A percentile compares a stretch with the other conserved stretches of the same genome.
phyloP scores from a whole-genome alignment of 2,888 invertebrate genomes.

The Drosophila gaucha region DNA sequence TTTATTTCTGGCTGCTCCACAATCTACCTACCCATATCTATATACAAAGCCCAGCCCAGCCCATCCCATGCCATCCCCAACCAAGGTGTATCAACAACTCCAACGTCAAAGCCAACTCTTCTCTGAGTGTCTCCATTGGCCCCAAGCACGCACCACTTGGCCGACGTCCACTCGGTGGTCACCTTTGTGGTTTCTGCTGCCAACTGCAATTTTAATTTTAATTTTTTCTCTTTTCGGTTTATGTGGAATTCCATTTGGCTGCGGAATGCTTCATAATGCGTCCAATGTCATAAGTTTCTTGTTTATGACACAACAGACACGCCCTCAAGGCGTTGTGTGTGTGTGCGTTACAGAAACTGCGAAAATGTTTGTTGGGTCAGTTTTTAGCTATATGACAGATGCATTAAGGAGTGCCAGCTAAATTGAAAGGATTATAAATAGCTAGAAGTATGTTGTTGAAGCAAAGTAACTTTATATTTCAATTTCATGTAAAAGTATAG shows the following conservation, averaged over 20 bases:
- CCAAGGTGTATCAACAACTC: too few species aligned
- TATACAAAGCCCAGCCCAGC: constrained; percentile 12
- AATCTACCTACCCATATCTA: constrained; percentile 1
- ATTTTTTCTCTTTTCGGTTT: constrained; percentile 11
- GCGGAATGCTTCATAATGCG: constrained; percentile 35
- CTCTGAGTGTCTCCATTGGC: constrained; percentile 36
- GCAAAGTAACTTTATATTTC: not conserved
- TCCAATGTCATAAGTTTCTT: constrained; percentile 62
- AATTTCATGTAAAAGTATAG: too few species aligned
- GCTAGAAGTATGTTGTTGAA: not conserved
- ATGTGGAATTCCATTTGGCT: constrained; percentile 25
- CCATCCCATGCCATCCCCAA: constrained; percentile 31
- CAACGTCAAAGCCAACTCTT: constrained; percentile 6
- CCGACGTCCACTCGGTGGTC: constrained; percentile 28
- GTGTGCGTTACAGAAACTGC: constrained; percentile 5
- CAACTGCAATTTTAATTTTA: constrained; percentile 45
- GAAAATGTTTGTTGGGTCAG: constrained; percentile 6
- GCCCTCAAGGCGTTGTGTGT: constrained; percentile 47
- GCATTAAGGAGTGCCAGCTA: constrained; percentile 18
- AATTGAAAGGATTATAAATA: not conserved
- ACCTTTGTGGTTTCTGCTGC: constrained; percentile 27
- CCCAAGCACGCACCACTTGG: constrained; percentile 54
- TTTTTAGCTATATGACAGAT: constrained; percentile 10
- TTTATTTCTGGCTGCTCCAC: constrained; percentile 34
- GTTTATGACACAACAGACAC: constrained; percentile 52